These are phyloP conservation scores for Cavia porcellus DNA, from an alignment of 2,113 vertebrate genomes.

Conservation along the genomic window DNA sequence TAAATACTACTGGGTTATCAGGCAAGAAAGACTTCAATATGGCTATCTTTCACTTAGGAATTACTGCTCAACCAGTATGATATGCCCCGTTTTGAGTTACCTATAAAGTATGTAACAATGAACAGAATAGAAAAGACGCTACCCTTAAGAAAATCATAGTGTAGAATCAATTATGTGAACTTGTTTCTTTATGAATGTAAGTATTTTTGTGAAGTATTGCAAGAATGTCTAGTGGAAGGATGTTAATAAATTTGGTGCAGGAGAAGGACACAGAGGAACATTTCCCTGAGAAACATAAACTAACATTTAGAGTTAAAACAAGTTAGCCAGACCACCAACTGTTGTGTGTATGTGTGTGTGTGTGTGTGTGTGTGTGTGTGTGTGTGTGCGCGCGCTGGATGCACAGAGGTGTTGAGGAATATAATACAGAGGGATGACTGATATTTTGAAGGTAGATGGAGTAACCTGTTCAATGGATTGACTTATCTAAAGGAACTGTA, in stretches of 20 bases:
- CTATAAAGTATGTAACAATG: background rate
- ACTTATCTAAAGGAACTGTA: background rate
- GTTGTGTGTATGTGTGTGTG: fast-evolving
- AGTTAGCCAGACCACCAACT: background rate
- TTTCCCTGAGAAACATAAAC: background rate
- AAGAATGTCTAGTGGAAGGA: background rate
- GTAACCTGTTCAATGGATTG: background rate
- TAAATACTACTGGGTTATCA: background rate
- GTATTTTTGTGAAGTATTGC: background rate
- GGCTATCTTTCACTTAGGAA: background rate
- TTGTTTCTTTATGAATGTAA: background rate
- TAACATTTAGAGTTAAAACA: background rate
- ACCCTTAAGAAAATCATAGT: background rate
- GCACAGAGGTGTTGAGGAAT: background rate
- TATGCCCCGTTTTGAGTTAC: background rate
- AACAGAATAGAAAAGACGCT: background rate
- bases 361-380: background rate
- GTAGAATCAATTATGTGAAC: background rate
- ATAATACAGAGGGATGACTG: background rate
- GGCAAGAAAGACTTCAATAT: background rate
- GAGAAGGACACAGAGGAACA: background rate
- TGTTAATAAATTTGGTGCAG: background rate
- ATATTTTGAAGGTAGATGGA: background rate
- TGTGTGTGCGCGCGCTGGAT: fast-evolving
- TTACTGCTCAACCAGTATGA: background rate